Conservation (phyloP, 1,140 invertebrate genomes). For the Drosophila serrata region DNA sequence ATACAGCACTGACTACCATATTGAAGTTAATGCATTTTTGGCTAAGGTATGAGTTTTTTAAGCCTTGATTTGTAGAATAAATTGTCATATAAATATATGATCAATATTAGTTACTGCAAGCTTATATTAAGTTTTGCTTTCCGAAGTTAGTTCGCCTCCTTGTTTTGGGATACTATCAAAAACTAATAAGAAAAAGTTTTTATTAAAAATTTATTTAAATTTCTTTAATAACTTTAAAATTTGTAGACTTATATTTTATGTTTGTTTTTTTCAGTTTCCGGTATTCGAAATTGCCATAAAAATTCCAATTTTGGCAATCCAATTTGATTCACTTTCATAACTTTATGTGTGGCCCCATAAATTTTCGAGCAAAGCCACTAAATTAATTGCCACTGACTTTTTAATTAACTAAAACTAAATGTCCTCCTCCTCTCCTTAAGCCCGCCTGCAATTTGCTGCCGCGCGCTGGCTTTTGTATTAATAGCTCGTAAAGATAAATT, state of each 20-base stretch:
- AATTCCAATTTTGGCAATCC: constrained; percentile 22
- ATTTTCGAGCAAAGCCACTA: constrained; percentile 44
- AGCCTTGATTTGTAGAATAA: too few relatives aligned
- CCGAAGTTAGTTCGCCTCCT: too few relatives aligned
- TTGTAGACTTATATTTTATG: neutral
- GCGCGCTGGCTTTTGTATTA: constrained; percentile 68
- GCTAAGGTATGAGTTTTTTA: too few relatives aligned
- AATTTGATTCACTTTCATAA: constrained; percentile 52
- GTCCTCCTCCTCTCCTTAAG: neutral
- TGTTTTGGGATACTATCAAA: neutral
- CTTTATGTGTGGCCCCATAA: constrained; percentile 57
- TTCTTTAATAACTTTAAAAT: neutral
- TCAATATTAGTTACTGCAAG: too few relatives aligned
- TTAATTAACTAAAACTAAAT: constrained; percentile 81
- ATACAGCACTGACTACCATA: too few relatives aligned
- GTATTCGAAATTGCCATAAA: constrained; percentile 5
- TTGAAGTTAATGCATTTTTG: too few relatives aligned
- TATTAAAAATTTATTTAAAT: neutral
- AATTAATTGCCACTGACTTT: constrained; percentile 79
- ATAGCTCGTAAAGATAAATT: constrained; percentile 79
- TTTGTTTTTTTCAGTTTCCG: neutral
- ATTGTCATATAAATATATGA: too few relatives aligned
- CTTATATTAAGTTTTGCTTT: too few relatives aligned
- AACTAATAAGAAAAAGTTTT: neutral
- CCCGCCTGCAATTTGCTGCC: constrained; percentile 25